Evolutionary conservation across 1,140 invertebrate genomes (phyloP).

Genomic region (Ctenoplectra terminalis): DNA sequence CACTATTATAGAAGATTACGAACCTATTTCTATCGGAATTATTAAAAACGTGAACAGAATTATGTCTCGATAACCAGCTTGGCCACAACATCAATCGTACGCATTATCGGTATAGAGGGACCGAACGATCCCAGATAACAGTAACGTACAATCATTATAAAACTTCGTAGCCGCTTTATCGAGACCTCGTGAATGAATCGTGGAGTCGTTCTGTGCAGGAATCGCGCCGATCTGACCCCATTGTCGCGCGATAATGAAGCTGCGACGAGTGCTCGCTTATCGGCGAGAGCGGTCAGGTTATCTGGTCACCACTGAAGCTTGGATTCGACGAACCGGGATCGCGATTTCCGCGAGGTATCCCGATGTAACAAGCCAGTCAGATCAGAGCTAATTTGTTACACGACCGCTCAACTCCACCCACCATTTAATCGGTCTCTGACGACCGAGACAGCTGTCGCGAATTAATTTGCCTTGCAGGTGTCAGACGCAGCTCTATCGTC

Average conservation of each 20-base stretch:
- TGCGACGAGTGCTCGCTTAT: slow-evolving; percentile 32
- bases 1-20: neutral
- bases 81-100: neutral
- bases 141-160: slow-evolving; percentile 14
- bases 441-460: slow-evolving; percentile 76
- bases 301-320: slow-evolving; percentile 1
- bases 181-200: slow-evolving; percentile 16
- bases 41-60: neutral
- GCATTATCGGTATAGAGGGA: neutral
- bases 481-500: slow-evolving; percentile 62
- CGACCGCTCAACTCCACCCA: slow-evolving; percentile 44
- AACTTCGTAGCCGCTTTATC: slow-evolving; percentile 31
- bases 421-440: slow-evolving; percentile 65
- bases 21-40: neutral
- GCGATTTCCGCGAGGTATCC: neutral
- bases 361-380: slow-evolving; percentile 2
- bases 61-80: neutral
- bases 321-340: slow-evolving; percentile 3
- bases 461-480: slow-evolving; percentile 76
- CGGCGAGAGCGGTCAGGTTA: slow-evolving; percentile 33
- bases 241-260: slow-evolving; percentile 48
- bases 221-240: slow-evolving; percentile 39
- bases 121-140: slow-evolving; percentile 22
- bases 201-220: slow-evolving; percentile 10
- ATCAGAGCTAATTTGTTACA: slow-evolving; percentile 62